These are phyloP conservation scores for Bembecia ichneumoniformis DNA, from an alignment of 2,888 invertebrate genomes.

Conservation along the genomic window DNA sequence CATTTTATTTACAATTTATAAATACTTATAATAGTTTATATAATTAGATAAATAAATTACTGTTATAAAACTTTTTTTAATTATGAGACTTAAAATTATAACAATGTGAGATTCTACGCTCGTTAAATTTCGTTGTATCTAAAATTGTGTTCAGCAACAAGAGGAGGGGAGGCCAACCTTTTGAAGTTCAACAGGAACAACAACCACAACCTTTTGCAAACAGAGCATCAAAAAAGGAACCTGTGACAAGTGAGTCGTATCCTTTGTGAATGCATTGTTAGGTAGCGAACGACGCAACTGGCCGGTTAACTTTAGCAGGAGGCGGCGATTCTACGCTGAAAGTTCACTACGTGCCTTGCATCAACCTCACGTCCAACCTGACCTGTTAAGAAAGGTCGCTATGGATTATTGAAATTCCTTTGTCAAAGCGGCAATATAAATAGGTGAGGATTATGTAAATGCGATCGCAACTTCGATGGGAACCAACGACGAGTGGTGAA, in stretches of 20 bases:
- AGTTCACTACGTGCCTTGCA: slow-evolving; percentile 35
- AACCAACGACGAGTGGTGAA: not conserved
- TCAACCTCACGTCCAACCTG: slow-evolving; percentile 12
- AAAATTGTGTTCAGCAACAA: too few relatives aligned
- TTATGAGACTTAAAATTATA: too few relatives aligned
- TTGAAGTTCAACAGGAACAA: too few relatives aligned
- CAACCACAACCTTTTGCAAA: too few relatives aligned
- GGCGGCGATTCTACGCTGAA: slow-evolving; percentile 18
- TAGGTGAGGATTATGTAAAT: slow-evolving; percentile 24
- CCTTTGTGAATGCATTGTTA: not conserved
- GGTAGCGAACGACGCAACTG: not conserved
- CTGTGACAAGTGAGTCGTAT: not conserved
- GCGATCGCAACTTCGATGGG: slow-evolving; percentile 6
- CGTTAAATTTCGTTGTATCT: too few relatives aligned
- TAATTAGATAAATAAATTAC: too few relatives aligned
- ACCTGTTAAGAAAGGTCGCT: slow-evolving; percentile 8
- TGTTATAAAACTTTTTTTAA: too few relatives aligned
- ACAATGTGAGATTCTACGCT: too few relatives aligned
- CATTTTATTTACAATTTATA: too few relatives aligned
- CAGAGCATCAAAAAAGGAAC: not conserved
- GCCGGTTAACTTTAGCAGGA: slow-evolving; percentile 22
- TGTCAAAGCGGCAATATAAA: slow-evolving; percentile 23
- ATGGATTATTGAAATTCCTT: slow-evolving; percentile 27
- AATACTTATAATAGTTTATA: too few relatives aligned
- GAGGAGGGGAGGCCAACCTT: too few relatives aligned